Evolutionary conservation across 2,113 vertebrate species (phyloP).

Genomic region (Crotalus tigris): DNA sequence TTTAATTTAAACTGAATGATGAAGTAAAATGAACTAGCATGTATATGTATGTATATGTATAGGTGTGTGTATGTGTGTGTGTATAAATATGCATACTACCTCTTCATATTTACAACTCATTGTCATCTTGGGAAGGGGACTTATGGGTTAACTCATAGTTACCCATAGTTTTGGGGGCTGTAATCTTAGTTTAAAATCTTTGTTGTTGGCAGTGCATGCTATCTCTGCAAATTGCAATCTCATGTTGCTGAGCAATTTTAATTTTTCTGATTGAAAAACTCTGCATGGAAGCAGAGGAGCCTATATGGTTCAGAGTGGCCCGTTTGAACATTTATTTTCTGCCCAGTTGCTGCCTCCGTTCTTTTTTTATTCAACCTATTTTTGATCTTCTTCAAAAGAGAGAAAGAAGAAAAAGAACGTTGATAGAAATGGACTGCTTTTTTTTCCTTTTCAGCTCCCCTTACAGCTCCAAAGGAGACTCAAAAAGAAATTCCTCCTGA

Average conservation of each 20-base stretch:
- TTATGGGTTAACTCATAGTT: not conserved
- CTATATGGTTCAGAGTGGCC: not conserved
- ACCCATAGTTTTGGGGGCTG: not conserved
- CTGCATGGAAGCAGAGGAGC: not conserved
- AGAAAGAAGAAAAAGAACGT: not conserved
- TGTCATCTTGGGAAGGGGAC: not conserved
- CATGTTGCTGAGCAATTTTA: not conserved
- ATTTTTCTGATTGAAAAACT: not conserved
- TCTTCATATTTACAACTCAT: not conserved
- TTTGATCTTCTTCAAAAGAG: not conserved
- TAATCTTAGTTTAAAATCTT: not conserved
- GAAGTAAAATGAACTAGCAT: not conserved
- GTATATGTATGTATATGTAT: not conserved
- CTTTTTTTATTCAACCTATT: fast-evolving
- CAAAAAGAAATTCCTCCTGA: not conserved
- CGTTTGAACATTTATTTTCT: not conserved
- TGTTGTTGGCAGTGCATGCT: not conserved
- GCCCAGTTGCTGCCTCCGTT: not conserved
- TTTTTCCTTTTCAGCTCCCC: not conserved
- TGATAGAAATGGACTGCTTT: not conserved
- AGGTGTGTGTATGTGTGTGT: not conserved
- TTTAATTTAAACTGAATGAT: not conserved
- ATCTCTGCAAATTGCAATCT: not conserved
- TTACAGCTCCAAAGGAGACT: not conserved
- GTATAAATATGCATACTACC: not conserved